These are phyloP conservation scores for Hippoglossus stenolepis DNA, from an alignment of 2,113 vertebrate genomes.

Conservation along the genomic window DNA sequence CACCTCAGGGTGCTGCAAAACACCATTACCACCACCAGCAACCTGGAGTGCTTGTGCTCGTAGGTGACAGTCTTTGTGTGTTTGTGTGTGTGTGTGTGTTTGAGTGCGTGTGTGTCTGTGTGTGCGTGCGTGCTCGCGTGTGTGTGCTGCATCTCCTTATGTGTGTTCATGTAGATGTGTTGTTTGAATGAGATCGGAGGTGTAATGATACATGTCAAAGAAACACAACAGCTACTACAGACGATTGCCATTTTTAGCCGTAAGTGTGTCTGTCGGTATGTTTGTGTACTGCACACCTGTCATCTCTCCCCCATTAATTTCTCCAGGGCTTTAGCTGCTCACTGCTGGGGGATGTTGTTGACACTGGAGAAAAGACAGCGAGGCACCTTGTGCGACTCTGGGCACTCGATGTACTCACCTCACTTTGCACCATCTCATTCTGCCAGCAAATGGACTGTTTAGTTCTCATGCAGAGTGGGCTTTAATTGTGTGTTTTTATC, in stretches of 20 bases:
- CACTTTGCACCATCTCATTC: slow-evolving; percentile 42
- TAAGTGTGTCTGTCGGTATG: slow-evolving; percentile 11
- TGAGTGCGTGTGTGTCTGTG: neutral
- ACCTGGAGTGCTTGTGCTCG: slow-evolving; percentile 41
- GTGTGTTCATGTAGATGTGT: slow-evolving; percentile 40
- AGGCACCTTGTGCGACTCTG: slow-evolving; percentile 39
- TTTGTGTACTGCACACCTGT: slow-evolving; percentile 45
- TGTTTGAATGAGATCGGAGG: slow-evolving; percentile 42
- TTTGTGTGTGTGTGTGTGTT: slow-evolving; percentile 1
- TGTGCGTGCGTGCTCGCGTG: neutral
- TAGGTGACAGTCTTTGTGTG: slow-evolving; percentile 26
- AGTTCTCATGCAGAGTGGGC: slow-evolving; percentile 24
- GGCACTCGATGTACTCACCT: slow-evolving; percentile 41
- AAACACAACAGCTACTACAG: slow-evolving; percentile 26
- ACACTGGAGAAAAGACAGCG: slow-evolving; percentile 35
- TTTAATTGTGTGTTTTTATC: slow-evolving; percentile 53
- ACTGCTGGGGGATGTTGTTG: slow-evolving; percentile 45
- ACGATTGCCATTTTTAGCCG: slow-evolving; percentile 38
- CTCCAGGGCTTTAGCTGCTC: slow-evolving; percentile 41
- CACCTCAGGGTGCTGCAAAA: slow-evolving; percentile 74
- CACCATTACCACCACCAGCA: slow-evolving; percentile 69
- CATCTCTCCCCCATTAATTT: slow-evolving; percentile 59
- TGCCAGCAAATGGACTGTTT: slow-evolving; percentile 21
- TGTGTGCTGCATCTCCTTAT: neutral
- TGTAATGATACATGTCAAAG: slow-evolving; percentile 49